Evolutionary conservation across 1,140 invertebrate species (phyloP), one percentile per base, ranked within the genome.

Genomic region (Monochamus saltuarius): DNA sequence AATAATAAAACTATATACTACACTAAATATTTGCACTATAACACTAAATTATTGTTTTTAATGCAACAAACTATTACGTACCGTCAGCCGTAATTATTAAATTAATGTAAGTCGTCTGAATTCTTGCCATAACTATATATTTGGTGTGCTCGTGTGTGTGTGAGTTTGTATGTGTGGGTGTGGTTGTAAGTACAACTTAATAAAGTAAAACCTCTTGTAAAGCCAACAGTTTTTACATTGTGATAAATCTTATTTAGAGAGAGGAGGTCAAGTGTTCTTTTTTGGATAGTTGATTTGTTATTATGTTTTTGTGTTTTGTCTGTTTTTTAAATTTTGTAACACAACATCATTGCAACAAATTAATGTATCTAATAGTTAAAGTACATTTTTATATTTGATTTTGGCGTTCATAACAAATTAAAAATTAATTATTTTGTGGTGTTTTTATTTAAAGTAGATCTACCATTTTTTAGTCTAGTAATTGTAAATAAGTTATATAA

Each of bases 401-500:
- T 46, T 57, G 57, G 52, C 51, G 45, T 64, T 64, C 13, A 16
- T 50, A 59, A 59, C 22, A 34, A 52, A 37, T 54, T 19, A 57
- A 49, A 38, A 13, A 39, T n/a, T n/a, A 47, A 37, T 22, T 29
- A 47, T 37, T 57, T 14, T 38, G 36, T 14, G 35, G 38, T 47
- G 35, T 37, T 59, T 50, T 59, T 51, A 47, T 51, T 51, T 59
- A 37, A 51, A 22, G 39, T 51, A 51, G 46, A 59, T 13, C 46
- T 59, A 51, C 38, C 37, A 51, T 59, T 63, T 62, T 63, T 54
- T 54, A 64, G 62, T 46, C 42, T 64, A 60, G 62, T 56, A 36
- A 60, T 60, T 64, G 62, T 64, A 64, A 60, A 64, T 64, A 64
- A 56, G 57, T 64, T 64, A 64, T 64, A 64, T 54, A 40, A 52